Base-by-base conservation (phyloP, 2,888 invertebrate genomes). In the Cataglyphis cursor region DNA sequence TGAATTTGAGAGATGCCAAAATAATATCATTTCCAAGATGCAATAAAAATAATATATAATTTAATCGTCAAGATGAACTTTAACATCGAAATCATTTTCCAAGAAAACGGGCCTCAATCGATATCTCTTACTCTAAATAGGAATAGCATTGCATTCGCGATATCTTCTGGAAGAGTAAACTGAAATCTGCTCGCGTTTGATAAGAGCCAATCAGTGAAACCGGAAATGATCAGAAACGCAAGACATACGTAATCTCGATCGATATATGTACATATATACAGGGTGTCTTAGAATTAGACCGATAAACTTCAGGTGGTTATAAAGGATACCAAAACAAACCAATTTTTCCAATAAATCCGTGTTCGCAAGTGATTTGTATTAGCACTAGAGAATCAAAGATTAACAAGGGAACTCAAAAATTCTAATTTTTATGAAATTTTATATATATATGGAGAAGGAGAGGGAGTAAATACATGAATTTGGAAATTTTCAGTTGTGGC, bases 171-270 rank as follows among this genome's bases (percentile, higher is more conserved):
- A 41, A 41, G 31, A 66, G 59, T 61, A 73, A 83, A 61, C 61
- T 31, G 59, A 81, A 80, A 72, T 61, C 48, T 38, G 44, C n/a
- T 44, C 10, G 48, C 48, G 57, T 62, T 70, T 24, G 21, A 80
- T 78, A 70, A 31, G 24, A 3, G 24, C 3, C 18, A 18, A n/a
- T 21, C 68, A 59, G 31, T 6, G 68, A 61, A 66, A 82, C 41
- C 76, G 82, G 75, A 76, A 82, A 59, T 28, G 82, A 75, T 68
- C 1, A 61, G 68, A 54, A 76, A 76, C 54, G 44, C 51, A 54
- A 82, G 61, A 82, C 59, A 28, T 21, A 51, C 18, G 76, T 54
- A 70, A 62, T 68, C 48, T 15, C 70, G 31, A 35, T 24, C 35
- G 44, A n/a, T 24, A 12, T 28, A 44, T 31, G 3, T 28, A 24